These are phyloP conservation scores for Equus przewalskii DNA, from an alignment of 2,113 vertebrate genomes.

Conservation along the genomic window DNA sequence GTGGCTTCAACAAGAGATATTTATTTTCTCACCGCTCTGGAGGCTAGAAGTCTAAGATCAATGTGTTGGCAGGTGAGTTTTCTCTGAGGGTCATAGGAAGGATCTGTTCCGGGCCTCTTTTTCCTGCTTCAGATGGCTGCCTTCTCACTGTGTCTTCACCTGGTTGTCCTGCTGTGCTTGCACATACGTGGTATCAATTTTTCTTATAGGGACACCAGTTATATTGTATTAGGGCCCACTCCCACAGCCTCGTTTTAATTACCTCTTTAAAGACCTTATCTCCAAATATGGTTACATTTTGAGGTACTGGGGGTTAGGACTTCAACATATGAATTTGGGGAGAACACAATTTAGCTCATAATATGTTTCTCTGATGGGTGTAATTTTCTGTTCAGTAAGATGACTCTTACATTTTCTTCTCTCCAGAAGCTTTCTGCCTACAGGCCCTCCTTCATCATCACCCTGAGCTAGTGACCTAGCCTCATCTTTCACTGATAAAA, in stretches of 20 bases:
- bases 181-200: not conserved
- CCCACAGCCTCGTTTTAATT: not conserved
- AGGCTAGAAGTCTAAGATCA: not conserved
- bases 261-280: not conserved
- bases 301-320: not conserved
- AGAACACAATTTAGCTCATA: not conserved
- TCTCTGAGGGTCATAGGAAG: not conserved
- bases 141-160: not conserved
- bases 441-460: not conserved
- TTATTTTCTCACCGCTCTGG: not conserved
- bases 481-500: not conserved
- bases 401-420: not conserved
- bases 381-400: not conserved
- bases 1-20: not conserved
- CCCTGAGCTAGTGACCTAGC: not conserved
- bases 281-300: not conserved
- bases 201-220: not conserved
- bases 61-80: not conserved
- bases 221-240: not conserved
- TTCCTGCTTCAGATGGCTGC: not conserved
- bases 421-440: not conserved
- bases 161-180: not conserved
- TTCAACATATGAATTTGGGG: not conserved
- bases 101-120: not conserved
- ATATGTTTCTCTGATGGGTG: not conserved